phyloP scores from a whole-genome alignment of 2,888 invertebrate genomes.

The Crossocerus cetratus region DNA sequence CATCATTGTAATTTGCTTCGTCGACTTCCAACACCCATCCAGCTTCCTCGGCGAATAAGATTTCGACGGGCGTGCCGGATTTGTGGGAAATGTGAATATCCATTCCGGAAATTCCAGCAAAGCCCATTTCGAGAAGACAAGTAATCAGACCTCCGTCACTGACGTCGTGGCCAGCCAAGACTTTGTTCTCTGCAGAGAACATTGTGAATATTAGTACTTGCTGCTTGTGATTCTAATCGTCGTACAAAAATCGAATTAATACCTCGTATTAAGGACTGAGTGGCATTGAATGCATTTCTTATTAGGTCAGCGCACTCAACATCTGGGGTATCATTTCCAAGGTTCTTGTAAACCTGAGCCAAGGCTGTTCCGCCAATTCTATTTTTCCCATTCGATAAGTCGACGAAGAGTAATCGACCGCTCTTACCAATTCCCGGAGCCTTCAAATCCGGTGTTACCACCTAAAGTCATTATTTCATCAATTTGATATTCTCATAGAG shows the following conservation, averaged over 20 bases:
- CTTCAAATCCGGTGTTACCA: constrained; percentile 95
- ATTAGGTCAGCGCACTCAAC: constrained; percentile 84
- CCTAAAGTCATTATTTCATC: constrained; percentile 61
- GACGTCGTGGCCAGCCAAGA: constrained; percentile 94
- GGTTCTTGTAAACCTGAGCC: constrained; percentile 92
- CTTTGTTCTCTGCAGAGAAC: constrained; percentile 79
- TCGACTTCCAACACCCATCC: constrained; percentile 90
- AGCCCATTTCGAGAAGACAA: constrained; percentile 96
- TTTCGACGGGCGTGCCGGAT: constrained; percentile 80
- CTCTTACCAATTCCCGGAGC: constrained; percentile 80
- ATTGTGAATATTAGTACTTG: background rate
- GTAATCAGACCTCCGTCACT: constrained; percentile 97
- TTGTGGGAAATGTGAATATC: constrained; percentile 81
- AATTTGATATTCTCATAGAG: background rate
- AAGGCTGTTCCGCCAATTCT: constrained; percentile 95
- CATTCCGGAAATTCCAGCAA: constrained; percentile 92
- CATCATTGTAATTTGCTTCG: constrained; percentile 79
- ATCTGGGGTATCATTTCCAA: constrained; percentile 90
- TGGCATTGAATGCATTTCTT: constrained; percentile 87
- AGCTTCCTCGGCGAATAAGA: constrained; percentile 91
- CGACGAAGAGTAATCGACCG: constrained; percentile 87
- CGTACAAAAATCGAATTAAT: constrained; percentile 34
- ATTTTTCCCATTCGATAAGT: constrained; percentile 85
- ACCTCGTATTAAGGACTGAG: constrained; percentile 90
- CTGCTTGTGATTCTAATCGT: background rate